These are phyloP conservation scores for Drosophila rubida DNA, from an alignment of 2,888 invertebrate species.

Conservation along the genomic window DNA sequence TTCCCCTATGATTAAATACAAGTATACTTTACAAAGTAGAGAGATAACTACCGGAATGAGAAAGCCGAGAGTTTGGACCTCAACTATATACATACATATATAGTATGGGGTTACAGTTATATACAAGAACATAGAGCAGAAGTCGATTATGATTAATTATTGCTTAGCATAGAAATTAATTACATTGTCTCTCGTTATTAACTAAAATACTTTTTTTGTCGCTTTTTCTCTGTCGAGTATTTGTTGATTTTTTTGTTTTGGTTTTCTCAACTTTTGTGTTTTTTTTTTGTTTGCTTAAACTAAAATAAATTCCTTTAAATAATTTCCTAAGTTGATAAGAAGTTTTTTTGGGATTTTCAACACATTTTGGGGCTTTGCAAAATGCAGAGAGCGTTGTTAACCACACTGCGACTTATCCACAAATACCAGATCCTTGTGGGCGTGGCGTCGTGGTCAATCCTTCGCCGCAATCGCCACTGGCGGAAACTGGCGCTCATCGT, in stretches of 20 bases:
- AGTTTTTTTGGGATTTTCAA: conserved; percentile 33
- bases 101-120: conserved; percentile 29
- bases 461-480: conserved; percentile 83
- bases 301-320: conserved; percentile 45
- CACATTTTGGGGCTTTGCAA: conserved; percentile 23
- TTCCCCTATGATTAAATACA: conserved; percentile 35
- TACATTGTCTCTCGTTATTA: conserved; percentile 32
- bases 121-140: conserved; percentile 33
- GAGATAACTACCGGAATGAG: conserved; percentile 49
- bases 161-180: conserved; percentile 28
- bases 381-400: conserved; percentile 40
- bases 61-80: conserved; percentile 16
- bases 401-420: conserved; percentile 48
- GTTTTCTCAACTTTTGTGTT: conserved; percentile 19
- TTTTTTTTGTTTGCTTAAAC: conserved; percentile 22
- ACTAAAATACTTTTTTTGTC: conserved; percentile 68
- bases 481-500: conserved; percentile 85
- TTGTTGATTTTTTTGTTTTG: conserved; percentile 40
- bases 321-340: conserved; percentile 30
- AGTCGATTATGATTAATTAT: conserved; percentile 18
- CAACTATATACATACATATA: conserved; percentile 10
- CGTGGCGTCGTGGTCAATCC: conserved; percentile 78
- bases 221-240: conserved; percentile 62
- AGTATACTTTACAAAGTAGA: conserved; percentile 19
- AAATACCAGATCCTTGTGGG: conserved; percentile 44